Conservation (phyloP, 1,140 invertebrate species). For the Acromyrmex echinatior region DNA sequence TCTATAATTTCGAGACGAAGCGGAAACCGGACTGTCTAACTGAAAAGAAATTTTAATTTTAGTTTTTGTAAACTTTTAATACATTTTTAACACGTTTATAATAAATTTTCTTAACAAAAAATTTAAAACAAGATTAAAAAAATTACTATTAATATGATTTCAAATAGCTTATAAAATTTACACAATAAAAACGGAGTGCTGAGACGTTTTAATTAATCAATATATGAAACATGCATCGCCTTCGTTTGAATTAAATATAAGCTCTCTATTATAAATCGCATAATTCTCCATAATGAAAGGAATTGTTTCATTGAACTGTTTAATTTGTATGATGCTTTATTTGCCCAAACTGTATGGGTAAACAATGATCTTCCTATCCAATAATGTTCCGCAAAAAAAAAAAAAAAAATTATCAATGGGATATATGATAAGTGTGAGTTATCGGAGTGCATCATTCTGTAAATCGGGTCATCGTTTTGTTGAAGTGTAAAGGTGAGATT, state of each 20-base stretch:
- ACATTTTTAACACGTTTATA: not conserved
- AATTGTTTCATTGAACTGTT: not conserved
- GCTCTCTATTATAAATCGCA: not conserved
- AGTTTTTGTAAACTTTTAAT: not conserved
- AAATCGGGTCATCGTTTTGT: constrained; percentile 25
- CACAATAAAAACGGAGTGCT: not conserved
- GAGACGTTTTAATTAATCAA: not conserved
- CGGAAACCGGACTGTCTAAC: no score
- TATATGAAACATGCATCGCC: not conserved
- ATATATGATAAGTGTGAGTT: constrained; percentile 43
- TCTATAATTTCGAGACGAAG: not conserved
- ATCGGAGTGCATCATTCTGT: constrained; percentile 7
- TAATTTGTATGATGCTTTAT: constrained; percentile 13
- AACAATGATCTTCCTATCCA: constrained; percentile 29
- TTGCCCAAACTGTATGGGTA: constrained; percentile 10
- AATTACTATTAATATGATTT: not conserved
- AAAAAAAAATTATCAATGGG: constrained; percentile 15
- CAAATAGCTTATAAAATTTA: not conserved
- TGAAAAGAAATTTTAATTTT: not conserved
- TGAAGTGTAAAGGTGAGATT: constrained; percentile 17
- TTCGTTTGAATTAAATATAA: not conserved
- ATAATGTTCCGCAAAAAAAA: not conserved
- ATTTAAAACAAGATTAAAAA: not conserved
- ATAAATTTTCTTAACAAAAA: no score
- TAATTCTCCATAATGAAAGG: not conserved